Percentiles rank a stretch among this genome's conserved stretches.
Conservation (phyloP, 1,140 invertebrate genomes). For the Bombus affinis region DNA sequence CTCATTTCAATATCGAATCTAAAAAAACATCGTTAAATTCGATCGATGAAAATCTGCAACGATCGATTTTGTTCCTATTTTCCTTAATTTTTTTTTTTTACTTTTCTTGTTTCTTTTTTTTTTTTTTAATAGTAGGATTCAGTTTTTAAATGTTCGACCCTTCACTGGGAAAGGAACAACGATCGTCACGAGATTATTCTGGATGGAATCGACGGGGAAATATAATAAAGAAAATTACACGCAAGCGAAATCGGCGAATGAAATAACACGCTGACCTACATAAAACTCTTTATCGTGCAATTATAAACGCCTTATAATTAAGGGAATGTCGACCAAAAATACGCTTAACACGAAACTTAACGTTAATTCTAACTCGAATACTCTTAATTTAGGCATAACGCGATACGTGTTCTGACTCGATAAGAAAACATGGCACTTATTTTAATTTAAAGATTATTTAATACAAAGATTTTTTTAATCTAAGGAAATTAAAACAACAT, state of each 20-base stretch:
- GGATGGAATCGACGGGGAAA: conserved; percentile 19
- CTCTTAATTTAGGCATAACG: conserved; percentile 73
- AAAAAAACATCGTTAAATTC: background rate
- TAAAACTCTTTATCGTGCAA: conserved; percentile 47
- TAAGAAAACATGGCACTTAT: background rate
- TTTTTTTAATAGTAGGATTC: background rate
- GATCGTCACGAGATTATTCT: conserved; percentile 25
- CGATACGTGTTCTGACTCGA: conserved; percentile 44
- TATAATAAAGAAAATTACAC: conserved; percentile 4
- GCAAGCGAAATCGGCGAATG: conserved; percentile 27
- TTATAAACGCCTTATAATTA: conserved; percentile 60
- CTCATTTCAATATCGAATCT: conserved; percentile 17
- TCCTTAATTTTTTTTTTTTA: background rate
- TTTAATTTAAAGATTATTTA: no score
- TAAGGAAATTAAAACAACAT: no score
- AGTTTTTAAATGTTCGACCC: background rate
- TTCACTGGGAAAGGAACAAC: background rate
- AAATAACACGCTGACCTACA: conserved; percentile 32
- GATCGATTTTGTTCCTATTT: conserved; percentile 1
- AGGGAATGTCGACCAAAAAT: conserved; percentile 71
- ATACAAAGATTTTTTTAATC: no score
- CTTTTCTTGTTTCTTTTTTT: background rate
- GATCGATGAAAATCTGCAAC: conserved; percentile 1
- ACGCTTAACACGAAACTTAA: conserved; percentile 63
- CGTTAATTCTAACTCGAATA: conserved; percentile 67